Base-by-base conservation (phyloP, 1,140 invertebrate species). In the Pogonomyrmex californicus region DNA sequence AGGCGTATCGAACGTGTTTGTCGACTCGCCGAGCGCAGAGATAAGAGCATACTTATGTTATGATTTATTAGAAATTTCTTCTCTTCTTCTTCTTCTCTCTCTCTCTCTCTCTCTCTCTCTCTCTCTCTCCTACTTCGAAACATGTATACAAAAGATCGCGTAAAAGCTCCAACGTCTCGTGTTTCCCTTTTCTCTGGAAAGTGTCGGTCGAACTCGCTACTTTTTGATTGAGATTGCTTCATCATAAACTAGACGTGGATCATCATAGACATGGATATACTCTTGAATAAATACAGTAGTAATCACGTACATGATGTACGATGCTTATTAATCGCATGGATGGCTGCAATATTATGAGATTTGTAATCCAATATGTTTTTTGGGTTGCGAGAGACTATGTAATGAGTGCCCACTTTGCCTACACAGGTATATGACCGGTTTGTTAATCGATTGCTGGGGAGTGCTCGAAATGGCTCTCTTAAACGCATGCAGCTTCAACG, bases 401-500 rank as follows among this genome's bases (percentile, higher is more conserved):
- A 81, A 70, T 70, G 44, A 81, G 65, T 70, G 47, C 23, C 36
- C 68, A 17, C 9, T 68, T 79, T 70, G 49, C 38, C 10, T 3
- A 44, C 7, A 56, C 14, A 65, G 36, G 51, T 70, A 70, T 12
- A 56, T 33, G 49, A n/a, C 36, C 23, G 62, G 33, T 38, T 51
- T 47, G 33, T 54, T 70, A 41, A 70, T 54, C 44, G 17, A 65
- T 41, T 66, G n/a, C 44, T 66, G 14, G 14, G 41, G 23, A 77
- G 75, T 51, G 44, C 47, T 79, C 47, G 62, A 79, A 68, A 70
- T 47, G 38, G 56, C n/a, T 14, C 23, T 65, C 47, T 68, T 54
- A 81, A 68, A 81, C 36, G 36, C 77, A 23, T 68, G 23, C 47
- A 70, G 47, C 41, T 47, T 63, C 4, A 62, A 66, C 77, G 49